phyloP scores from a whole-genome alignment of 2,888 invertebrate species.

The Seira musarum region DNA sequence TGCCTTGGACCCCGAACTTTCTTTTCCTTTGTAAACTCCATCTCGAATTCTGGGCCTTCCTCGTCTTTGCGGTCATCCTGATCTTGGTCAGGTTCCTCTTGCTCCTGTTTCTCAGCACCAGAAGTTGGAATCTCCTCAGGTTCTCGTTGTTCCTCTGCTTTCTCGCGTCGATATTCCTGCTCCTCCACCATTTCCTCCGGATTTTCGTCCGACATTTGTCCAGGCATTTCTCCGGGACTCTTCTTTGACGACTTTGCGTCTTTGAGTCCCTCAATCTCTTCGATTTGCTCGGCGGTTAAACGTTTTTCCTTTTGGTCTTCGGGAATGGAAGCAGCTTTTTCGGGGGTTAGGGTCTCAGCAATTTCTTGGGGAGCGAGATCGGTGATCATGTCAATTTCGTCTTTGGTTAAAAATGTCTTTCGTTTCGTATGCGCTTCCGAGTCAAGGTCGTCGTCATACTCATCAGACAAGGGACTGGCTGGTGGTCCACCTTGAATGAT shows the following conservation, averaged over 20 bases:
- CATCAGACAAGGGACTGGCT: not conserved
- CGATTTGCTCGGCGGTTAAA: conserved; percentile 24
- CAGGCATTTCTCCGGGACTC: not conserved
- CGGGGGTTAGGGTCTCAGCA: not conserved
- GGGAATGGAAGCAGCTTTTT: conserved; percentile 15
- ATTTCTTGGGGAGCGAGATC: conserved; percentile 19
- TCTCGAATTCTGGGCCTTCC: too few species aligned
- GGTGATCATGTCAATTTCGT: not conserved
- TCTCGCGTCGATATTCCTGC: too few species aligned
- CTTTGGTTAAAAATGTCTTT: not conserved
- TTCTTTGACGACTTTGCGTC: not conserved
- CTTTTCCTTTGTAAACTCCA: too few species aligned
- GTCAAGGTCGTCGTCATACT: not conserved
- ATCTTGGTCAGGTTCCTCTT: too few species aligned
- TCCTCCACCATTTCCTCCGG: conserved; percentile 19
- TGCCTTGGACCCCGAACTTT: too few species aligned
- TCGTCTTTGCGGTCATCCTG: too few species aligned
- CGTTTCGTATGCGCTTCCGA: too few species aligned
- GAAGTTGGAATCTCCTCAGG: too few species aligned
- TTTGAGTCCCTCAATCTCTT: conserved; percentile 30
- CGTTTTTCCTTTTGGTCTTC: not conserved
- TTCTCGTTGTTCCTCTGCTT: too few species aligned
- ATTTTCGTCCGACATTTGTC: not conserved
- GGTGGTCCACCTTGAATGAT: not conserved
- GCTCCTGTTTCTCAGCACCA: too few species aligned